These are phyloP conservation scores for Ornithorhynchus anatinus DNA, from an alignment of 2,113 vertebrate species.

Conservation along the genomic window DNA sequence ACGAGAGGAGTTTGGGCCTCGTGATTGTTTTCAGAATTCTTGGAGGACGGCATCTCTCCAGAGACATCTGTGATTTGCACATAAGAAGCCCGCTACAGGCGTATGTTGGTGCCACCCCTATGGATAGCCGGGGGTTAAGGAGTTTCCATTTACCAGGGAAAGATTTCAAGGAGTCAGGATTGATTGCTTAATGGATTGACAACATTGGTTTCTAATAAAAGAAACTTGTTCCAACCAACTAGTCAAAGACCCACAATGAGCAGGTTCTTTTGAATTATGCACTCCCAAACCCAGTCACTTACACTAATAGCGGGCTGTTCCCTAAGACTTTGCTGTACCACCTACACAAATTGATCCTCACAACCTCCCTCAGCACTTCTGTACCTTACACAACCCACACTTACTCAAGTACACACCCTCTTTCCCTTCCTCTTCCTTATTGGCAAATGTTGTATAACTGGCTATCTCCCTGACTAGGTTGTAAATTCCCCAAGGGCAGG, in stretches of 20 bases:
- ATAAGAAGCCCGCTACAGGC: background rate
- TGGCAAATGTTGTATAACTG: too few species aligned
- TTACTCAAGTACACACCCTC: too few species aligned
- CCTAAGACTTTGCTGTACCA: too few species aligned
- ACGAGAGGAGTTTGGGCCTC: conserved; percentile 12
- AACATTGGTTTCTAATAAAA: conserved; percentile 32
- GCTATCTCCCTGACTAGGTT: too few species aligned
- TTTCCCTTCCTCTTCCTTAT: too few species aligned
- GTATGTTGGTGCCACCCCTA: background rate
- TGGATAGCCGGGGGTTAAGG: background rate
- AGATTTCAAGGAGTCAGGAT: background rate
- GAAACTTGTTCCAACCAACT: background rate
- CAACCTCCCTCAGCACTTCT: too few species aligned
- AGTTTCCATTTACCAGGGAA: conserved; percentile 2
- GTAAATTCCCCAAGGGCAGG: too few species aligned
- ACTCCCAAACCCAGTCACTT: conserved; percentile 10
- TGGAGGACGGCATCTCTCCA: conserved; percentile 39
- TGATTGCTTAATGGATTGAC: background rate
- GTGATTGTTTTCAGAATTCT: conserved; percentile 2
- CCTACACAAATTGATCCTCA: too few species aligned
- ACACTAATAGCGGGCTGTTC: conserved; percentile 4
- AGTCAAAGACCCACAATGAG: conserved; percentile 11
- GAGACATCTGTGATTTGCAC: too few species aligned
- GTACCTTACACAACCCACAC: too few species aligned
- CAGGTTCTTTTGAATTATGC: conserved; percentile 27